phyloP scores from a whole-genome alignment of 2,888 invertebrate genomes.

The Tipula lateralis region DNA sequence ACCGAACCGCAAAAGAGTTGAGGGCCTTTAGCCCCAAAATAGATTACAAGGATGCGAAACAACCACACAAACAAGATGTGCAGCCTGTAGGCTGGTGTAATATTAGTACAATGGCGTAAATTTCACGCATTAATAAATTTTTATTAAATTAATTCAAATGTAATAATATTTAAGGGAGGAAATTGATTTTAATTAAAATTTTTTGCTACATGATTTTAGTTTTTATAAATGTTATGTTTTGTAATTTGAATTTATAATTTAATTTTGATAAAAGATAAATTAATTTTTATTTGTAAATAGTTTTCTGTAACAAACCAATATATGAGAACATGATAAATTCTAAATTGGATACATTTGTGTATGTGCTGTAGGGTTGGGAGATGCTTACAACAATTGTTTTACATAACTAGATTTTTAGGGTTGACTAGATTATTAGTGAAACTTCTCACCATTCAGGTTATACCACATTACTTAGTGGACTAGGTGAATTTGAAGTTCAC shows the following conservation, averaged over 20 bases:
- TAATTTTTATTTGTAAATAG: background rate
- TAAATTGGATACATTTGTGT: background rate
- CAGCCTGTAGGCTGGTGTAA: too few relatives aligned
- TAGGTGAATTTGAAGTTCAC: too few relatives aligned
- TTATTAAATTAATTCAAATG: background rate
- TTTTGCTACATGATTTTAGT: background rate
- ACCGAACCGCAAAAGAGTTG: too few relatives aligned
- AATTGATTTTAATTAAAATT: constrained; percentile 11
- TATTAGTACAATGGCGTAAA: too few relatives aligned
- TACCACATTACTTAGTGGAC: too few relatives aligned
- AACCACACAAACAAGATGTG: too few relatives aligned
- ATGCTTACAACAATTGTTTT: background rate
- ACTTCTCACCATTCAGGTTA: too few relatives aligned
- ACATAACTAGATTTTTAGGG: background rate
- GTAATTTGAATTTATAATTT: background rate
- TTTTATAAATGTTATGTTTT: background rate
- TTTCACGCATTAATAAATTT: background rate
- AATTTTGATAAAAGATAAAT: background rate
- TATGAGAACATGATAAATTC: background rate
- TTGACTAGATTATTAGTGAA: background rate
- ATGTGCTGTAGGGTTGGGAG: background rate
- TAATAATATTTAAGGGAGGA: background rate
- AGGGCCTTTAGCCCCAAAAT: too few relatives aligned
- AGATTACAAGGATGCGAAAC: too few relatives aligned
- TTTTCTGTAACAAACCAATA: background rate